Conservation (phyloP, 2,113 vertebrate species). For the Gila orcuttii region DNA sequence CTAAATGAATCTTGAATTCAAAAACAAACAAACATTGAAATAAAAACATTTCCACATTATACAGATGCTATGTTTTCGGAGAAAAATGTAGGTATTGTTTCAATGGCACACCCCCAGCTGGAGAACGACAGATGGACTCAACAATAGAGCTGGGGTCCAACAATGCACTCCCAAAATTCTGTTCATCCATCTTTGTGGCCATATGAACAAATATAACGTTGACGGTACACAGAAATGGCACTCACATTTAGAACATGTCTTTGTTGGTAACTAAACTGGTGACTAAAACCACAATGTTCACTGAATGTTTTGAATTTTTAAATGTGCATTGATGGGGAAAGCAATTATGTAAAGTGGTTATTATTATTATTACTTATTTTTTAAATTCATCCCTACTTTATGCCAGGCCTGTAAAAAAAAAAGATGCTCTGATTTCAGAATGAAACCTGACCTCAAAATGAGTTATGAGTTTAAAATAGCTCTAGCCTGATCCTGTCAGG, state of each 20-base stretch:
- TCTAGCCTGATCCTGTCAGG: not conserved
- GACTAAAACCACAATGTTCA: not conserved
- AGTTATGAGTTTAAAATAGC: conserved; percentile 28
- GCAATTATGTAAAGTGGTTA: not conserved
- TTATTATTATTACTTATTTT: not conserved
- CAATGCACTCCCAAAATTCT: conserved; percentile 23
- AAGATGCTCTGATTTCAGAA: not conserved
- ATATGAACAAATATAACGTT: too few relatives aligned
- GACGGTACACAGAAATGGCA: not conserved
- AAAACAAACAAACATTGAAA: not conserved
- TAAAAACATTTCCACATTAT: not conserved
- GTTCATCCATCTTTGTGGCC: not conserved
- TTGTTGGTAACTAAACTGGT: not conserved
- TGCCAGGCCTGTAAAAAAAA: not conserved
- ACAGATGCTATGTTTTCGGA: not conserved
- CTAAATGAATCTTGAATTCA: not conserved
- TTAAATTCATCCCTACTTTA: not conserved
- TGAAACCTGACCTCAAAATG: conserved; percentile 37
- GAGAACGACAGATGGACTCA: conserved; percentile 23
- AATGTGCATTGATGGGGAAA: not conserved
- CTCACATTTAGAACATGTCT: not conserved
- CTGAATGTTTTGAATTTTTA: not conserved
- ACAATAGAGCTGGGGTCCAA: conserved; percentile 27
- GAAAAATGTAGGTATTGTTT: conserved; percentile 4
- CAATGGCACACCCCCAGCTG: not conserved